Conservation (phyloP, 2,113 vertebrate species). For the Tenrec ecaudatus region DNA sequence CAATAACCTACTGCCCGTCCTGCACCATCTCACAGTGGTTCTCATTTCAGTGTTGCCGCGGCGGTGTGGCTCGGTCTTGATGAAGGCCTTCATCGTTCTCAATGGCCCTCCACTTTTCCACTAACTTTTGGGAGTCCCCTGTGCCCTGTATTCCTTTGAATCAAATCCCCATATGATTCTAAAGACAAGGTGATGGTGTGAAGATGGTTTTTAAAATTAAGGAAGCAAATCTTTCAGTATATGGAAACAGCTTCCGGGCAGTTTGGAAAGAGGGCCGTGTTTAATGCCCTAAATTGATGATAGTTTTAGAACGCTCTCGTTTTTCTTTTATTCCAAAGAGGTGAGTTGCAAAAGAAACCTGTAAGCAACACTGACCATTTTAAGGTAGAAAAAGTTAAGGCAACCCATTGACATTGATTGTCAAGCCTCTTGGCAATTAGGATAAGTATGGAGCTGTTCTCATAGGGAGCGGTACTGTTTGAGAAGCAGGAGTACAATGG, state of each 20-base stretch:
- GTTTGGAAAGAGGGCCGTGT: constrained; percentile 32
- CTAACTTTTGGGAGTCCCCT: no score
- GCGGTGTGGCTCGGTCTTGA: no score
- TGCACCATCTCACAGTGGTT: no score
- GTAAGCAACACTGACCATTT: constrained; percentile 39
- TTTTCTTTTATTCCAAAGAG: constrained; percentile 6
- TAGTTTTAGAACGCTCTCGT: constrained; percentile 32
- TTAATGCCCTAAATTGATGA: constrained; percentile 23
- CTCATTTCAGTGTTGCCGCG: no score
- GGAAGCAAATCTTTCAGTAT: constrained; percentile 35
- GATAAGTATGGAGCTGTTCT: not conserved
- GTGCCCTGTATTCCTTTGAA: not conserved
- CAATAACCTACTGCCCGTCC: no score
- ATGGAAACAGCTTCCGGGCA: not conserved
- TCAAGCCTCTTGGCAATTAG: constrained; percentile 27
- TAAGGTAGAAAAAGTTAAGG: not conserved
- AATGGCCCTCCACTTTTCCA: no score
- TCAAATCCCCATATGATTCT: not conserved
- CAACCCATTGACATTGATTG: constrained; percentile 15
- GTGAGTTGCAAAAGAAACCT: constrained; percentile 10
- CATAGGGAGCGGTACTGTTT: not conserved
- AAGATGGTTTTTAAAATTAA: constrained; percentile 44
- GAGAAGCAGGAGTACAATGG: not conserved
- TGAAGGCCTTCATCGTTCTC: no score
- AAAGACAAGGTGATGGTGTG: not conserved